These are phyloP conservation scores for Ornithoptera alexandrae DNA, from an alignment of 2,888 invertebrate species.

Conservation along the genomic window DNA sequence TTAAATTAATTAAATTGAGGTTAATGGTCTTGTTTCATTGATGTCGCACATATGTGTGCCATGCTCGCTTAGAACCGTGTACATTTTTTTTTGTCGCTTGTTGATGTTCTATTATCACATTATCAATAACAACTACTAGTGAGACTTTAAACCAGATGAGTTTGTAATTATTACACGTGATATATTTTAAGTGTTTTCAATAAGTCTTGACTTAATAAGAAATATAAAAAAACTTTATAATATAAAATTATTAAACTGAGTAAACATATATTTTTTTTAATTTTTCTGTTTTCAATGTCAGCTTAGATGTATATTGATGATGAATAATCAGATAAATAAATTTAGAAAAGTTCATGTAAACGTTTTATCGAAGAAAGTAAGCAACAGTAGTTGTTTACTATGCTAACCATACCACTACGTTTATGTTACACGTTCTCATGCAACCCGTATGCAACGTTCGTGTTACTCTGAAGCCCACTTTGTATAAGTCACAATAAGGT, in stretches of 20 bases:
- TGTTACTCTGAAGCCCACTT: conserved; percentile 40
- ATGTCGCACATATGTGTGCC: conserved; percentile 76
- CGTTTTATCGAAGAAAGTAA: conserved; percentile 63
- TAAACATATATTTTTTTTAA: conserved; percentile 10
- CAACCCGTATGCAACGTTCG: conserved; percentile 50
- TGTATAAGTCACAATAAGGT: conserved; percentile 47
- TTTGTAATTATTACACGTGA: conserved; percentile 41
- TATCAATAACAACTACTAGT: conserved; percentile 60
- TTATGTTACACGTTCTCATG: conserved; percentile 61
- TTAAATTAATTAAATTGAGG: conserved; percentile 75
- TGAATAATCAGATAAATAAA: conserved; percentile 33
- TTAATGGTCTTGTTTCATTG: conserved; percentile 73
- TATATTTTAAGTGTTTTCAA: not conserved
- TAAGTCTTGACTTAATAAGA: not conserved
- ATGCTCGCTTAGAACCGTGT: conserved; percentile 65
- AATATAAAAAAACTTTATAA: not conserved
- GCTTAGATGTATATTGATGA: conserved; percentile 17
- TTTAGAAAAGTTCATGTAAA: conserved; percentile 47
- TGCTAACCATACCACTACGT: conserved; percentile 62
- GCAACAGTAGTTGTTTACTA: conserved; percentile 72
- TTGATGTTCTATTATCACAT: conserved; percentile 37
- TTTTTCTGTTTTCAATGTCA: not conserved
- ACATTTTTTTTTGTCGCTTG: conserved; percentile 38
- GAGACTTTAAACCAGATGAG: conserved; percentile 33
- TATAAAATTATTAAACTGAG: conserved; percentile 4